A percentile compares a stretch with the other conserved stretches of the same genome.
phyloP scores from a whole-genome alignment of 1,140 invertebrate genomes.

The Temnothorax longispinosus region DNA sequence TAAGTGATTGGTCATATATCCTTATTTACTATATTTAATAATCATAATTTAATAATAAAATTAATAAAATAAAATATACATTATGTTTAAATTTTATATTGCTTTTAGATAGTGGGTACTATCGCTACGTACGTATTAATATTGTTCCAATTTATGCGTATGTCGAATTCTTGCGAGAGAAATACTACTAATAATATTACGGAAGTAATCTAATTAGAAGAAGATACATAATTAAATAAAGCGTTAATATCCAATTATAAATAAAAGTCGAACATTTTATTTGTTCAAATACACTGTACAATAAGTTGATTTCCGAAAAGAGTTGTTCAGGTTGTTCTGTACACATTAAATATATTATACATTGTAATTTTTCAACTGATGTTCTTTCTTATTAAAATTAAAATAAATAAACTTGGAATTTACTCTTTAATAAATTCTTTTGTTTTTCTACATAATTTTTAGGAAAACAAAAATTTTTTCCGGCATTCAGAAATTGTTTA shows the following conservation, averaged over 20 bases:
- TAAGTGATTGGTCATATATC: neutral
- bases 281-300: neutral
- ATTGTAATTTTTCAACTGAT: neutral
- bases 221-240: neutral
- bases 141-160: neutral
- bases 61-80: neutral
- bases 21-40: neutral
- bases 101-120: neutral
- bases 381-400: neutral
- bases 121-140: neutral
- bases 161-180: neutral
- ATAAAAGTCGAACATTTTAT: neutral
- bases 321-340: too few species aligned
- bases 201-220: neutral
- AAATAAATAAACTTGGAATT: too few species aligned
- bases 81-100: neutral
- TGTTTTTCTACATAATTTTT: too few species aligned
- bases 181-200: neutral
- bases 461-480: too few species aligned
- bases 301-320: too few species aligned
- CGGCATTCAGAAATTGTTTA: too few species aligned
- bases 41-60: neutral
- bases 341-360: neutral
- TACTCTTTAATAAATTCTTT: too few species aligned
- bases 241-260: neutral